Percentiles rank a stretch among this genome's conserved stretches.
These are phyloP conservation scores for Forbesichthys agassizii DNA, from an alignment of 2,113 vertebrate species.

Conservation along the genomic window DNA sequence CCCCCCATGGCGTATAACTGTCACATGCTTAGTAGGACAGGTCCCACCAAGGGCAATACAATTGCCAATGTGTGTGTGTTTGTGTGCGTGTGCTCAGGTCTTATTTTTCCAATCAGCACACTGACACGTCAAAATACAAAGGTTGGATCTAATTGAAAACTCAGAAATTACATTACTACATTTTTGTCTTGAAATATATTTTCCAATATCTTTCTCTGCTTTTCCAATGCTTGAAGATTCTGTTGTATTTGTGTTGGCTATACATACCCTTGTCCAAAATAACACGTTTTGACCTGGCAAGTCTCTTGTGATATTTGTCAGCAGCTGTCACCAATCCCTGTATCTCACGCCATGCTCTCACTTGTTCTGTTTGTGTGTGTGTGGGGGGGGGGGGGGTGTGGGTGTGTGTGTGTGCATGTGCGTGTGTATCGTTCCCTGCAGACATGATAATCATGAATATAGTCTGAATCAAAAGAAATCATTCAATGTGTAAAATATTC, in stretches of 20 bases:
- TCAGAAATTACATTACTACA: no score
- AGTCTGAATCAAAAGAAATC: no score
- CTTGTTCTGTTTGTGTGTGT: slow-evolving; percentile 8
- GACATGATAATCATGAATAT: slow-evolving; percentile 6
- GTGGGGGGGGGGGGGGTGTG: background rate
- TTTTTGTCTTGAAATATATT: no score
- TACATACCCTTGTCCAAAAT: slow-evolving; percentile 18
- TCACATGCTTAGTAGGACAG: no score
- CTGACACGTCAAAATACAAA: no score
- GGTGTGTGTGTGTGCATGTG: background rate
- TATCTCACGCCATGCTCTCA: slow-evolving; percentile 2
- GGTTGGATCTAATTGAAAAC: no score
- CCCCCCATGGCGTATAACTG: no score
- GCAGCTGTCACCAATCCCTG: slow-evolving; percentile 29
- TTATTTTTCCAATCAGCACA: no score
- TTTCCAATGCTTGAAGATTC: background rate
- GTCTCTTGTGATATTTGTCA: slow-evolving; percentile 22
- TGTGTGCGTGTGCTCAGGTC: no score
- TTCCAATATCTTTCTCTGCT: background rate
- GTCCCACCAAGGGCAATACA: no score
- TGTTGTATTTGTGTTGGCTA: background rate
- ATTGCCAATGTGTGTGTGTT: no score
- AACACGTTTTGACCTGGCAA: slow-evolving; percentile 12
- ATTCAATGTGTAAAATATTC: no score
- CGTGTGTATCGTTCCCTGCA: background rate